Conservation (phyloP, 1,140 invertebrate species). For the Formica selysi region DNA sequence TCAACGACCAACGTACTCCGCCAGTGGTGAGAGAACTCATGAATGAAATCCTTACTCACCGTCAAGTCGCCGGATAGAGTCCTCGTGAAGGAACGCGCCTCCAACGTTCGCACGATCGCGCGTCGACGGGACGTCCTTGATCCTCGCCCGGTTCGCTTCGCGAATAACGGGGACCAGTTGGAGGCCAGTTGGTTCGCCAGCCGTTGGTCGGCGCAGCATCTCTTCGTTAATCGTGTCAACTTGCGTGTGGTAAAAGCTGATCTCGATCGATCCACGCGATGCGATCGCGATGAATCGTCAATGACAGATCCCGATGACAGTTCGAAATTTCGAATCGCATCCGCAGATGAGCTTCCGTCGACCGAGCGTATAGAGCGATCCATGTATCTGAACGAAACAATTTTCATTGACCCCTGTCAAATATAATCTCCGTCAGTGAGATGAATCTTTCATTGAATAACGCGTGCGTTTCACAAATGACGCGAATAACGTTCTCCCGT, state of each 20-base stretch:
- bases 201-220: background rate
- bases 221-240: slow-evolving; percentile 21
- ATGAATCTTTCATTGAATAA: slow-evolving; percentile 6
- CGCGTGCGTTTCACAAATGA: background rate
- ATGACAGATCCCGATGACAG: slow-evolving; percentile 12
- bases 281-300: slow-evolving; percentile 7
- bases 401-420: background rate
- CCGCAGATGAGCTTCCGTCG: slow-evolving; percentile 15
- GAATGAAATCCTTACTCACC: slow-evolving; percentile 76
- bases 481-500: background rate
- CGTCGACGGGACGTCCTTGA: background rate
- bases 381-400: background rate
- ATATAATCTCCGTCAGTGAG: slow-evolving; percentile 18
- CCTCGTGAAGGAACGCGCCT: slow-evolving; percentile 30
- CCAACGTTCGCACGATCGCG: background rate
- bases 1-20: slow-evolving; percentile 62
- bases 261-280: slow-evolving; percentile 34
- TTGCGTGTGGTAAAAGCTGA: slow-evolving; percentile 28
- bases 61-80: slow-evolving; percentile 11
- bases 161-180: slow-evolving; percentile 13
- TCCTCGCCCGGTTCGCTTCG: background rate
- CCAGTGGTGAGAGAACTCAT: slow-evolving; percentile 77
- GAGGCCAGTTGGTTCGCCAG: slow-evolving; percentile 14
- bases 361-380: background rate
- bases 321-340: background rate